Percentiles rank a stretch among this genome's conserved stretches.
Evolutionary conservation across 2,797 vertebrate genomes (phyloP).

Genomic region (Lacerta agilis): DNA sequence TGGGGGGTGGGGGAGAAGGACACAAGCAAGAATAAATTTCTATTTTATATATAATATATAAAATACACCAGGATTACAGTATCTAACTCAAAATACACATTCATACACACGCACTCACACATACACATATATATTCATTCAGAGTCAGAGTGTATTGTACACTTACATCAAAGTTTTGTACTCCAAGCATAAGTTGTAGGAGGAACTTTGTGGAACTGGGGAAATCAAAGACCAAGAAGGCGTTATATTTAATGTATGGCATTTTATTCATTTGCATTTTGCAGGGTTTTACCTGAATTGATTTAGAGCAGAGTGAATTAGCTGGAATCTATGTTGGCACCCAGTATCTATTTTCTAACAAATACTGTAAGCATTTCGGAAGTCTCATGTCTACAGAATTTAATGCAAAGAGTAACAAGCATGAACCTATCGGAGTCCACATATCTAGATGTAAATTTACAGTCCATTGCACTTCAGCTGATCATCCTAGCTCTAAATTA

Average conservation of each 20-base stretch:
- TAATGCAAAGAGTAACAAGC: not conserved
- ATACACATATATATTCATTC: not conserved
- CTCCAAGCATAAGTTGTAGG: constrained; percentile 23
- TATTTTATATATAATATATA: constrained; percentile 47
- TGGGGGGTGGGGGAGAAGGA: constrained; percentile 55
- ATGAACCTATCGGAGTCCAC: not conserved
- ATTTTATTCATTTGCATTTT: not conserved
- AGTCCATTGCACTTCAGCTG: not conserved
- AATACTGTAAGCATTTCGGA: not conserved
- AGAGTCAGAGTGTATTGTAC: constrained; percentile 13
- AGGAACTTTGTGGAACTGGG: not conserved
- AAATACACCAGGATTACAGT: constrained; percentile 16
- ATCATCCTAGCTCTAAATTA: not conserved
- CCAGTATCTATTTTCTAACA: not conserved
- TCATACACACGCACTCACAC: constrained; percentile 1
- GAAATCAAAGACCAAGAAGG: accelerated
- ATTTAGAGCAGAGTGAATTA: not conserved
- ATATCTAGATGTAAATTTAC: not conserved
- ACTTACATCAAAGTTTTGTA: constrained; percentile 37
- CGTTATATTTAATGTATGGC: not conserved
- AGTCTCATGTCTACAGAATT: not conserved
- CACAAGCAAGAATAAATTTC: constrained; percentile 49
- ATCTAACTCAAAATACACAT: constrained; percentile 22
- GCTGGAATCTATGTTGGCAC: not conserved
- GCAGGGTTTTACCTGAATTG: not conserved